Conservation (phyloP, 2,888 invertebrate species). For the Alcis repandata region DNA sequence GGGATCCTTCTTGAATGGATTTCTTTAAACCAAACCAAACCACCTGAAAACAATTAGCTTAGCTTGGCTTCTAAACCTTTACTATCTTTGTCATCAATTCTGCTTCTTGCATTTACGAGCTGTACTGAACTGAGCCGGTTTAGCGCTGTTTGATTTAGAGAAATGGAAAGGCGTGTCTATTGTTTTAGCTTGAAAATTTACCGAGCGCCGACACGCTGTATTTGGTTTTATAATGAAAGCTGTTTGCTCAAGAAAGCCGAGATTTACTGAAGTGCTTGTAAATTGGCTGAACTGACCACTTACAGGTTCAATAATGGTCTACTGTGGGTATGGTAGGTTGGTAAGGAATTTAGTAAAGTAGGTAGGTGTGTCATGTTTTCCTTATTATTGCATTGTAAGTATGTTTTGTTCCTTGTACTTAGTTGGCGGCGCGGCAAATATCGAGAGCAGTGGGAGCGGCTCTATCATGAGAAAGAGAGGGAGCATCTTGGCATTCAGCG, state of each 20-base stretch:
- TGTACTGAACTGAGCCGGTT: slow-evolving; percentile 11
- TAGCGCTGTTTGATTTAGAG: slow-evolving; percentile 67
- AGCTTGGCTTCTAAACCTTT: too few species aligned
- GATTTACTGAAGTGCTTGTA: slow-evolving; percentile 19
- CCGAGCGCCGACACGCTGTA: slow-evolving; percentile 67
- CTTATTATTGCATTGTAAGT: background rate
- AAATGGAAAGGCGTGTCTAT: slow-evolving; percentile 74
- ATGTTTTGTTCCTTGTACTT: too few species aligned
- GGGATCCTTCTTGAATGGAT: too few species aligned
- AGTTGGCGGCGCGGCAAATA: too few species aligned
- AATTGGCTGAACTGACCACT: slow-evolving; percentile 12
- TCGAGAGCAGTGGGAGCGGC: too few species aligned
- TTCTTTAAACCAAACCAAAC: too few species aligned
- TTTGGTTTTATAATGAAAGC: slow-evolving; percentile 74
- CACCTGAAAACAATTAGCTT: too few species aligned
- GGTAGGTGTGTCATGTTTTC: background rate
- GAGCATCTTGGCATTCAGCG: too few species aligned
- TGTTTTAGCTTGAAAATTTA: slow-evolving; percentile 76
- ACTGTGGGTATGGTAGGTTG: too few species aligned
- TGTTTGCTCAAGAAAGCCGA: slow-evolving; percentile 60
- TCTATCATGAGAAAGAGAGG: too few species aligned
- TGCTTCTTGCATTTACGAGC: slow-evolving; percentile 11
- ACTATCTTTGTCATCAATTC: background rate
- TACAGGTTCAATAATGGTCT: slow-evolving; percentile 6
- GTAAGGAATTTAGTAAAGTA: slow-evolving; percentile 14